A percentile compares a stretch with the other conserved stretches of the same genome.
These are phyloP conservation scores for Plebejus argus DNA, from an alignment of 2,888 invertebrate species.

Conservation along the genomic window DNA sequence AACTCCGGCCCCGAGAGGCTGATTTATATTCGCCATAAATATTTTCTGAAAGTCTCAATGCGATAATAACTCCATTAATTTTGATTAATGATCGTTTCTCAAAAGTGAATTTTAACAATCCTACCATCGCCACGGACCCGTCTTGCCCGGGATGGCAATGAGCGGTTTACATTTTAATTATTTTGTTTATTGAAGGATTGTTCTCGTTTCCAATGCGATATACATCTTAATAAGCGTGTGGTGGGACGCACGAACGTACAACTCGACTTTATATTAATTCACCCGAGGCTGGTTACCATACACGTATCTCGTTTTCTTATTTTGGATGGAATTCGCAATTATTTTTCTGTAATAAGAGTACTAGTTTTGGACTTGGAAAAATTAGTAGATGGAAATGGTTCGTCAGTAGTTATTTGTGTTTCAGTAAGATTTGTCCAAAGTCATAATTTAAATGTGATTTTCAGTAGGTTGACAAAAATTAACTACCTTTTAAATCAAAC, in stretches of 20 bases:
- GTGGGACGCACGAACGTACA: conserved; percentile 15
- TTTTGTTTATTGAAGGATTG: conserved; percentile 62
- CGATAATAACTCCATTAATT: conserved; percentile 81
- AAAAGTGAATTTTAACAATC: conserved; percentile 74
- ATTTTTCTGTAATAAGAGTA: neutral
- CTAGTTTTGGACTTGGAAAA: no score
- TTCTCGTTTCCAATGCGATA: conserved; percentile 61
- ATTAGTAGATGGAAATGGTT: no score
- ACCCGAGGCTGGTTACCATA: neutral
- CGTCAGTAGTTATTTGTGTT: neutral
- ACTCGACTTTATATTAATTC: conserved; percentile 15
- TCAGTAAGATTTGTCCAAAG: neutral
- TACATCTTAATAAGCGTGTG: conserved; percentile 32
- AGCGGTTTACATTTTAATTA: conserved; percentile 68
- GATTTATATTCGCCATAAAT: conserved; percentile 78
- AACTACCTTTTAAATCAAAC: neutral
- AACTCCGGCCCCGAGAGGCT: conserved; percentile 76
- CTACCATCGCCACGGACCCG: conserved; percentile 54
- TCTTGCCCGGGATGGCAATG: conserved; percentile 57
- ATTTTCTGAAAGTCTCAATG: conserved; percentile 79
- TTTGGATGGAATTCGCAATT: conserved; percentile 5
- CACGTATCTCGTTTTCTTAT: conserved; percentile 8
- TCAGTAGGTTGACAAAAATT: no score
- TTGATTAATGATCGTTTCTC: conserved; percentile 79
- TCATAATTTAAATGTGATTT: neutral